Evolutionary conservation across 2,113 vertebrate genomes (phyloP).

Genomic region (Cryptomyrus ogoouensis): DNA sequence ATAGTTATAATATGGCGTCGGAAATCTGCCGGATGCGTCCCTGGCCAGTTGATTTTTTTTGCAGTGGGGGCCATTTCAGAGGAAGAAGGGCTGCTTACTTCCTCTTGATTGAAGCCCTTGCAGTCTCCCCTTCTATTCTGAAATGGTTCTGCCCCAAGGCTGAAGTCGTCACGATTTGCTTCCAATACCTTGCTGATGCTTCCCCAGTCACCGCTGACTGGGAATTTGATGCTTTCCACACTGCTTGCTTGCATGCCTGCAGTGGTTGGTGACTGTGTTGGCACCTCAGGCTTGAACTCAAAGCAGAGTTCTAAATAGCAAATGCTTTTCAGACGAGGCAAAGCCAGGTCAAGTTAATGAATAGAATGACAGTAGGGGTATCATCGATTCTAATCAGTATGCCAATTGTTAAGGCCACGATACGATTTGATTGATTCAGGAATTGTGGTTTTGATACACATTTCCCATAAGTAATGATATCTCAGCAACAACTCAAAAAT

Average conservation of each 20-base stretch:
- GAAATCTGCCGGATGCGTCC: not conserved
- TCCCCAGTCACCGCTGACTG: not conserved
- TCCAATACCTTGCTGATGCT: not conserved
- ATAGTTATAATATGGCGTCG: not conserved
- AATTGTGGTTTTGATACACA: no score
- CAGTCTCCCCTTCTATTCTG: not conserved
- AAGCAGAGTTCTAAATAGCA: not conserved
- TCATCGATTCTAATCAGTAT: no score
- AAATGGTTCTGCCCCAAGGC: not conserved
- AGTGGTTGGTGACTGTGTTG: not conserved
- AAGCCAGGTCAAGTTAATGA: not conserved
- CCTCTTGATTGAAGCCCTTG: not conserved
- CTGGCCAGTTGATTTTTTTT: not conserved
- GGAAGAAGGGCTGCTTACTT: not conserved
- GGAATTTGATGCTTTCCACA: not conserved
- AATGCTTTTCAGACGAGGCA: no score
- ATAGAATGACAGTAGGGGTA: no score
- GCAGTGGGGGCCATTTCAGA: not conserved
- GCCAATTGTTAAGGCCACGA: no score
- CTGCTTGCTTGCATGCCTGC: not conserved
- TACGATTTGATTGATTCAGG: no score
- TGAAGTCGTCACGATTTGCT: not conserved
- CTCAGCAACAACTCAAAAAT: no score
- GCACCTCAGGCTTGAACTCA: not conserved
- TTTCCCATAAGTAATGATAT: no score